Evolutionary conservation across 2,888 invertebrate species (phyloP), one percentile per base, ranked within the genome.

Genomic region (Diloba caeruleocephala): DNA sequence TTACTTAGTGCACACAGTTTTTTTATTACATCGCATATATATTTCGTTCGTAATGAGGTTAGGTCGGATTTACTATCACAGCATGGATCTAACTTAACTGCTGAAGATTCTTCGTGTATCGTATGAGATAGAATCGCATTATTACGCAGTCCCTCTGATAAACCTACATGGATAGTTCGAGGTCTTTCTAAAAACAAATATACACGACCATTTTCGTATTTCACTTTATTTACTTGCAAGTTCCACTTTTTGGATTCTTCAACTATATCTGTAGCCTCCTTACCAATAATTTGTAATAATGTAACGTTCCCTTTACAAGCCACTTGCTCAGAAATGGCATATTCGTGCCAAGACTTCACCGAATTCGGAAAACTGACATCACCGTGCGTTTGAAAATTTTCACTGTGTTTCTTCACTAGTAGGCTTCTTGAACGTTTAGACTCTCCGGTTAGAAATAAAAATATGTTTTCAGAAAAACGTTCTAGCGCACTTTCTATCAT

Each of bases 361-460:
- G 89, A 90, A 49, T 90, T 83, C 7, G 95, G 94, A 82, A 96
- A 95, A 87, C 95, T 96, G 3, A 96, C 84, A 60, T 97, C 97
- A 6, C 96, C 96, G 32, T 91, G 82, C 26, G 80, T 78, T 45
- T 87, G 78, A 4, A 96, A 82, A 64, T 95, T 94, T 62, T 94
- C 94, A 0, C 84, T 90, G 73, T 96, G 95, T 73, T 93, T 93
- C 83, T 95, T 95, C 26, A 96, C 72, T 51, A 92, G 72, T 39
- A 86, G 71, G 44, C 83, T 81, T 51, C 71, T 77, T 4, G 45
- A 37, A 28, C 54, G 55, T 36, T 74, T 72, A 5, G 57, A 56
- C 31, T 78, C 59, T 2, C 76, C 75, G 7, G 83, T 74, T 52
- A 91, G 26, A 64, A 71, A 87, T 1, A 48, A 31, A 64, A 82